phyloP scores from a whole-genome alignment of 2,888 invertebrate species.

The Sesia bembeciformis region DNA sequence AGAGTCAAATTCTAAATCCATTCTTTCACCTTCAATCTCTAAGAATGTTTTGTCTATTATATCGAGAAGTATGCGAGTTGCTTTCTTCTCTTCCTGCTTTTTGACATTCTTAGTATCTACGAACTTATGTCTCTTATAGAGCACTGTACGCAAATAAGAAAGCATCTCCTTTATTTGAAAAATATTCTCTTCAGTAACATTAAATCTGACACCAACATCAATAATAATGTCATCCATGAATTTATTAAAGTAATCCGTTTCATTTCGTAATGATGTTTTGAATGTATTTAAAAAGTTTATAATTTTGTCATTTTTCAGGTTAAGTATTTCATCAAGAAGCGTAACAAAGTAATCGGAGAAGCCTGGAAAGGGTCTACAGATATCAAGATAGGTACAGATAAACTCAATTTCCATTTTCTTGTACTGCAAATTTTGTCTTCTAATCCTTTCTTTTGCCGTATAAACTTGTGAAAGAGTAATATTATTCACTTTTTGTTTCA shows the following conservation, averaged over 20 bases:
- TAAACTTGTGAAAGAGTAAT: neutral
- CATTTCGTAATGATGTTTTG: conserved; percentile 6
- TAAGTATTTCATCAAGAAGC: conserved; percentile 20
- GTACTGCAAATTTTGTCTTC: conserved; percentile 7
- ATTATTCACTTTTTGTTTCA: neutral
- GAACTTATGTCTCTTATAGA: conserved; percentile 14
- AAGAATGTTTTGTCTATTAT: conserved; percentile 29
- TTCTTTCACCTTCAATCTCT: conserved; percentile 13
- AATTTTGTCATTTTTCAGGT: conserved; percentile 19
- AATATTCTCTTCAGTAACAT: neutral
- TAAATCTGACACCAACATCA: neutral
- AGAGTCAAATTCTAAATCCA: conserved; percentile 17
- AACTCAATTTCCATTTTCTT: conserved; percentile 21
- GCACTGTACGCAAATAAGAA: neutral
- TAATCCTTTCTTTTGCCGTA: neutral
- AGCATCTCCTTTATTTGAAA: neutral
- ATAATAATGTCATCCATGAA: conserved; percentile 11
- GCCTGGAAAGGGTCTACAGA: conserved; percentile 29
- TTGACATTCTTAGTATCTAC: conserved; percentile 5
- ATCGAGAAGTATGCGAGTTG: conserved; percentile 26
- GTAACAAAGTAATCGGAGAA: conserved; percentile 26
- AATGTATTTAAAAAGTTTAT: conserved; percentile 7
- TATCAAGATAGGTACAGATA: conserved; percentile 16
- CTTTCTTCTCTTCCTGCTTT: conserved; percentile 13
- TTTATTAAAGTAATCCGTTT: conserved; percentile 14